phyloP scores from a whole-genome alignment of 1,140 invertebrate species.

The Solen grandis region DNA sequence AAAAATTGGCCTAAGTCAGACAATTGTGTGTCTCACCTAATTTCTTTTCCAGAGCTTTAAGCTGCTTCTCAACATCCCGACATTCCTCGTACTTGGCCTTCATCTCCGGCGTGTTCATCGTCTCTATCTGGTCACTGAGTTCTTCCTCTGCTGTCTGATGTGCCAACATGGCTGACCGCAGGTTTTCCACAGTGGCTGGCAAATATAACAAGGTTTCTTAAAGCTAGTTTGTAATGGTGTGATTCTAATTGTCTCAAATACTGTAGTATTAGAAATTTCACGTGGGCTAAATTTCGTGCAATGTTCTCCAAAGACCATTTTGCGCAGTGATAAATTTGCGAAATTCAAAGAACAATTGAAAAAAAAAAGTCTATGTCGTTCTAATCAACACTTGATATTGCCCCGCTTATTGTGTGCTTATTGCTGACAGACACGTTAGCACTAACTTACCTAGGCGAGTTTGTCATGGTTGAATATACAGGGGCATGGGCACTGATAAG shows the following conservation, averaged over 20 bases:
- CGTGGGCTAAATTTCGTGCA: no score
- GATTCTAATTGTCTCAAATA: background rate
- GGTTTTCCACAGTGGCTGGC: constrained; percentile 74
- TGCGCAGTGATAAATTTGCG: no score
- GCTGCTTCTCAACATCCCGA: constrained; percentile 73
- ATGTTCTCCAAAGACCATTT: no score
- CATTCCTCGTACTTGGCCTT: constrained; percentile 78
- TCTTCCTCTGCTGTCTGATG: constrained; percentile 71
- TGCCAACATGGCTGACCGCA: constrained; percentile 66
- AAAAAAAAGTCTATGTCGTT: no score
- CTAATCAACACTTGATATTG: no score
- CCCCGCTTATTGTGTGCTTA: no score
- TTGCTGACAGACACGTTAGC: no score
- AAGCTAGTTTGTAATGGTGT: background rate
- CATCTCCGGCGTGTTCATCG: constrained; percentile 76
- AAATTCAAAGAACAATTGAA: no score
- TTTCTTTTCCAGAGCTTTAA: constrained; percentile 73
- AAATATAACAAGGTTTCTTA: background rate
- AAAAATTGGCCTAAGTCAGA: no score
- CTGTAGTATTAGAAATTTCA: background rate
- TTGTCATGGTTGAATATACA: no score
- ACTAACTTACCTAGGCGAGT: no score
- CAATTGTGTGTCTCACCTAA: constrained; percentile 71
- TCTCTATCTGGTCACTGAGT: constrained; percentile 73
- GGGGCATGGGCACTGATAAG: no score